Evolutionary conservation across 2,888 invertebrate genomes (phyloP), one percentile per base, ranked within the genome.

Genomic region (Eilema griseolum): DNA sequence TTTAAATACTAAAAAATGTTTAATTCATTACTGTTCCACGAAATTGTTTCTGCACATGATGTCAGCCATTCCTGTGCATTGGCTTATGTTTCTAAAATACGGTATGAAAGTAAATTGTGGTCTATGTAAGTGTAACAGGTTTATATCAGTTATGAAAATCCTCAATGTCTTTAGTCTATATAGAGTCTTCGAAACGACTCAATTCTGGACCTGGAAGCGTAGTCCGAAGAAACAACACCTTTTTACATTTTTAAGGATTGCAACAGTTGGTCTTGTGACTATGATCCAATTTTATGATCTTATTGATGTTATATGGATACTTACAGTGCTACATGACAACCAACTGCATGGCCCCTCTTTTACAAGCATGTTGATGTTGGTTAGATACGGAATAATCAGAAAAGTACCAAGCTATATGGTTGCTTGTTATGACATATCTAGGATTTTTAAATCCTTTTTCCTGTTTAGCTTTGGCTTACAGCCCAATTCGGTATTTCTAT

Each of bases 31-130:
- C 72, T 79, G 83, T 33, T 83, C 83, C 0, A 86, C 77, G 0
- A 84, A 84, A 20, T 56, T 88, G 10, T 88, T 85, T 66, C 14
- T 89, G 0, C 85, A 89, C 1, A 37, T 88, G 1, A 65, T 70
- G 20, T 72, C 81, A 0, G 77, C 83, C 0, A 73, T 83, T 10
- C 86, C 86, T 2, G 4, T 82, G 2, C 76, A 82, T 46, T 70
- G 73, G 14, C 61, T 85, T 2, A 68, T 85, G 79, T 75, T 83
- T 28, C 7, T 86, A 0, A 76, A 77, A 69, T 80, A 82, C 23
- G 83, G 85, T 0, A 24, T 37, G 0, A 24, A 56, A 2, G 31
- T 72, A 3, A 31, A 24, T 52, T 72, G 72, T 26, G 74, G 70
- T 12, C 16, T 72, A 20, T 72, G 72, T 33, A 75, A 75, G 41